Evolutionary conservation across 1,140 invertebrate genomes (phyloP).

Genomic region (Scaptodrosophila lebanonensis): DNA sequence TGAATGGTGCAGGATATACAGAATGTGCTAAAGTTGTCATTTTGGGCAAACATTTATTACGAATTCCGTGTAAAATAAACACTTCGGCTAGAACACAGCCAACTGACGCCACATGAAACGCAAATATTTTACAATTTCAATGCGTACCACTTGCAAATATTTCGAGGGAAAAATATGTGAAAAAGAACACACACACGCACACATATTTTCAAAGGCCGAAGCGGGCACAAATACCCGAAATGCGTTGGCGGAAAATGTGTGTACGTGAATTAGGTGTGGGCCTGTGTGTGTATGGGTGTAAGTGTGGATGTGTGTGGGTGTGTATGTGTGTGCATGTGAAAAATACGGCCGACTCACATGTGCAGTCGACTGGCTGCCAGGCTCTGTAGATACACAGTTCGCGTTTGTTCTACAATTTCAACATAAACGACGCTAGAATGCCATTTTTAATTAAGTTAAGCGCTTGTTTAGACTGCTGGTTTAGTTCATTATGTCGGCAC

Average conservation of each 20-base stretch:
- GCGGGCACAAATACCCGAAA: too few relatives aligned
- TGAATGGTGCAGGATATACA: too few relatives aligned
- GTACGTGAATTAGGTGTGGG: too few relatives aligned
- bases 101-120: constrained; percentile 41
- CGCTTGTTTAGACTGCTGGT: constrained; percentile 48
- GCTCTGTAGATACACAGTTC: too few relatives aligned
- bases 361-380: too few relatives aligned
- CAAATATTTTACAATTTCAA: constrained; percentile 48
- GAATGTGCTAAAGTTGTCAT: constrained; percentile 17
- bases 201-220: too few relatives aligned
- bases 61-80: background rate
- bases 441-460: constrained; percentile 74
- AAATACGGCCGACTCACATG: too few relatives aligned
- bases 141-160: constrained; percentile 46
- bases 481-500: constrained; percentile 52
- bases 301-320: too few relatives aligned
- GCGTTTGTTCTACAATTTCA: constrained; percentile 37
- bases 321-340: too few relatives aligned
- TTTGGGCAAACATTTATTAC: background rate
- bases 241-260: too few relatives aligned
- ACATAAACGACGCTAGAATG: constrained; percentile 49
- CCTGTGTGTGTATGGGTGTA: too few relatives aligned
- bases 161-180: constrained; percentile 59
- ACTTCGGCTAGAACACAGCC: constrained; percentile 12
- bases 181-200: constrained; percentile 11